Evolutionary conservation across 2,888 invertebrate genomes (phyloP).

Genomic region (Allacma fusca): DNA sequence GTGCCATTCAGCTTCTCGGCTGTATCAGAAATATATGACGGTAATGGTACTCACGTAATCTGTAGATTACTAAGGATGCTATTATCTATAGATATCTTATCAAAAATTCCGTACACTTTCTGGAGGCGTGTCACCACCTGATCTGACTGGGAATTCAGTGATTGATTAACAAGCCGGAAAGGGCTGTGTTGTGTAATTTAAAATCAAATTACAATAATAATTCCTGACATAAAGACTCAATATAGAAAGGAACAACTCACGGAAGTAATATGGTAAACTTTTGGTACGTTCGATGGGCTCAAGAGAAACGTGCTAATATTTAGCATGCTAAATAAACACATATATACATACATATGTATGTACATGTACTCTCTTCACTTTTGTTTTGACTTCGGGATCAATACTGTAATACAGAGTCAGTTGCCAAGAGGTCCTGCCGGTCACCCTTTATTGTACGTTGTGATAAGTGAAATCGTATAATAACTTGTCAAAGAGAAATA

Average conservation of each 20-base stretch:
- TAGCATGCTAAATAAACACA: not conserved
- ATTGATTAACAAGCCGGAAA: slow-evolving; percentile 20
- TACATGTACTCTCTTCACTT: not conserved
- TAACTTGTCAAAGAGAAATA: not conserved
- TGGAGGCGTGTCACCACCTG: slow-evolving; percentile 11
- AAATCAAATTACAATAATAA: slow-evolving; percentile 3
- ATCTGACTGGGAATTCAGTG: not conserved
- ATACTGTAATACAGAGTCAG: not conserved
- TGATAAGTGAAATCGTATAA: slow-evolving; percentile 37
- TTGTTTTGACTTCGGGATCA: not conserved
- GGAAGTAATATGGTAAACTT: slow-evolving; percentile 14
- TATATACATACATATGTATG: too few relatives aligned
- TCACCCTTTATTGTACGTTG: slow-evolving; percentile 1
- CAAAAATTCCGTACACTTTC: not conserved
- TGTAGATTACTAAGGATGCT: too few relatives aligned
- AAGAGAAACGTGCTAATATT: slow-evolving; percentile 20
- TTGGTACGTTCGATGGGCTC: not conserved
- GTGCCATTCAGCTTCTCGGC: too few relatives aligned
- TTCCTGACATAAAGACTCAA: not conserved
- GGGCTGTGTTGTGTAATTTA: not conserved
- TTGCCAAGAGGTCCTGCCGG: not conserved
- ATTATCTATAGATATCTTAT: not conserved
- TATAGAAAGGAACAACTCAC: slow-evolving; percentile 16
- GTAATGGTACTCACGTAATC: too few relatives aligned
- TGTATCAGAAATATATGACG: too few relatives aligned